Evolutionary conservation across 2,797 vertebrate species (phyloP), one percentile per base, ranked within the genome.

Genomic region (Ctenosaura bakeri): DNA sequence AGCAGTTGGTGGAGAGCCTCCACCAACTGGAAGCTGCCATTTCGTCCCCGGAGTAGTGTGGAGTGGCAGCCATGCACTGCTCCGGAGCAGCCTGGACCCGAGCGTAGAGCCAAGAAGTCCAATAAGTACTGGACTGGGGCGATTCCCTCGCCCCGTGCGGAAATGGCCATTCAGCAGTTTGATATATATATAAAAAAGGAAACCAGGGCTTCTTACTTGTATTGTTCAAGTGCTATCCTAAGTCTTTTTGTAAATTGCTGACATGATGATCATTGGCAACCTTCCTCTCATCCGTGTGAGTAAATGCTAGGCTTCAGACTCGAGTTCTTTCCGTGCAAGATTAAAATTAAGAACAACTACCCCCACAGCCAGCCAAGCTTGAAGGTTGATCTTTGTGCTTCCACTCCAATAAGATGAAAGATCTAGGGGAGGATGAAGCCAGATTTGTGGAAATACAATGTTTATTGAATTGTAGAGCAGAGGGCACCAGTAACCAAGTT

Each of bases 341-440:
- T 54, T 52, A 87, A 91, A 92, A 93, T 50, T 22, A 59, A 50
- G 81, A 5, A 46, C 73, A 69, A 69, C 66, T 2, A 29, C 66
- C 29, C 32, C 66, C 82, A 71, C 62, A 42, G 42, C 82, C 54
- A 91, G 8, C 29, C 10, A 16, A 80, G 38, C 86, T 89, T 84
- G 62, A 91, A 92, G 76, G 79, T 83, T 80, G 29, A 92, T 86
- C 83, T 92, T 42, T 81, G 90, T 89, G 52, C 12, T 90, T 81
- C 86, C 18, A 22, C 20, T 29, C 22, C 50, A 46, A 0, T 2
- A 56, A 91, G 82, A 84, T 32, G 20, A 35, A 52, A 69, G 32
- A 26, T 50, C 89, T 16, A 1, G 56, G 29, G 52, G 22, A 0
- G 42, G 88, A 38, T 9, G 32, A 69, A 69, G 42, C 5, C 52